phyloP scores from a whole-genome alignment of 2,797 vertebrate genomes.

The Enteromius radiatus region DNA sequence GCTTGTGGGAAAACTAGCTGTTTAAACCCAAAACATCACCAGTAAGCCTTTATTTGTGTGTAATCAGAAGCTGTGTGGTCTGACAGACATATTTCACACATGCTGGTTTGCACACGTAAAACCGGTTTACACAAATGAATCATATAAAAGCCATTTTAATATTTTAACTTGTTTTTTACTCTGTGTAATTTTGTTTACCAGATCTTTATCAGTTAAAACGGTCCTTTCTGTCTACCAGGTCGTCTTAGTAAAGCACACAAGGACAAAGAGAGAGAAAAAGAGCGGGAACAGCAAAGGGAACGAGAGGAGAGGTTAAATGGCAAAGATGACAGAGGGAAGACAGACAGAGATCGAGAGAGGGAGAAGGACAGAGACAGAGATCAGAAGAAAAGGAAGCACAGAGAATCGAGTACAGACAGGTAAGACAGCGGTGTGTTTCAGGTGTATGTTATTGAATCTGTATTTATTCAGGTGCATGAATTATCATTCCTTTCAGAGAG shows the following conservation, averaged over 20 bases:
- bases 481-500: slow-evolving; percentile 65
- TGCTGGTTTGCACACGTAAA: neutral
- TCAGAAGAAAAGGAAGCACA: slow-evolving; percentile 74
- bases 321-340: slow-evolving; percentile 63
- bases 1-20: slow-evolving; percentile 49
- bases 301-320: slow-evolving; percentile 55
- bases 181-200: neutral
- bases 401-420: slow-evolving; percentile 72
- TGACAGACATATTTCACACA: neutral
- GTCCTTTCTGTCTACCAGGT: slow-evolving; percentile 45
- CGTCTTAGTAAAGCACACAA: slow-evolving; percentile 63
- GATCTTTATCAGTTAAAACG: neutral
- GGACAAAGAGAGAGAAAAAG: slow-evolving; percentile 54
- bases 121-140: neutral
- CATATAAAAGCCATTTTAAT: neutral
- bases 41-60: slow-evolving; percentile 34
- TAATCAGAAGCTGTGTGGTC: slow-evolving; percentile 23
- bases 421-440: slow-evolving; percentile 37
- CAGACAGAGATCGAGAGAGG: slow-evolving; percentile 61
- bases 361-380: slow-evolving; percentile 42
- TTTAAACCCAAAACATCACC: slow-evolving; percentile 57
- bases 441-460: neutral
- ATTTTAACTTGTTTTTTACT: neutral
- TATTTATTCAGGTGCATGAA: neutral
- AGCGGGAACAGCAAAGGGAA: slow-evolving; percentile 48